Base-by-base conservation (phyloP, 2,113 vertebrate genomes). In the Cyrtonyx montezumae region DNA sequence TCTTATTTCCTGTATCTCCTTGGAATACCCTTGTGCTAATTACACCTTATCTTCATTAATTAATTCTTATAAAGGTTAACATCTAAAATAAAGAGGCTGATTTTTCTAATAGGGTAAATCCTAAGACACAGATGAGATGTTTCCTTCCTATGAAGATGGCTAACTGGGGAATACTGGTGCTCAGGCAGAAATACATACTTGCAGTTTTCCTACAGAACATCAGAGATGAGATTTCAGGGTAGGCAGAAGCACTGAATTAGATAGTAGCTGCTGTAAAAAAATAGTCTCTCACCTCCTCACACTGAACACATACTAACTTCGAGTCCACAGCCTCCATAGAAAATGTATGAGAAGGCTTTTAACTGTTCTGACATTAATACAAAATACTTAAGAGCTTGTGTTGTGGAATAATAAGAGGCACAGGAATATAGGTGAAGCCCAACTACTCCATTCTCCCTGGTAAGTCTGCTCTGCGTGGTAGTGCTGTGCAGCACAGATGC, bases 401-500 rank as follows among this genome's bases (percentile, higher is more conserved):
- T 3, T 5, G 32, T 37, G 69, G 68, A 66, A 66, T 0, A 8
- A 56, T 0, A 0, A 79, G 75, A 6, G 5, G 55, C 55, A 40
- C 61, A 55, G 17, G 45, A 90, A 91, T 26, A 77, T 76, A 80
- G 42, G 46, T 0, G 0, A 21, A 68, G 79, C 40, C 67, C 88
- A 67, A 3, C 74, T 74, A 88, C 49, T 61, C 85, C 4, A 5
- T 62, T 70, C 49, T 92, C 16, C 65, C 65, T 37, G 75, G 74
- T 26, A 61, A 46, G 15, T 74, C 61, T 48, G 40, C 40, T 82
- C 79, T 88, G 81, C 63, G 76, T 59, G 65, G 63, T 58, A 78
- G 40, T 78, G 91, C 81, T 1, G 3, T 3, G 4, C 77, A 75
- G 85, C 65, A 80, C 93, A 95, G 83, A 88, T 86, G 79, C 85